Evolutionary conservation across 2,113 vertebrate genomes (phyloP).

Genomic region (Nicator chloris): DNA sequence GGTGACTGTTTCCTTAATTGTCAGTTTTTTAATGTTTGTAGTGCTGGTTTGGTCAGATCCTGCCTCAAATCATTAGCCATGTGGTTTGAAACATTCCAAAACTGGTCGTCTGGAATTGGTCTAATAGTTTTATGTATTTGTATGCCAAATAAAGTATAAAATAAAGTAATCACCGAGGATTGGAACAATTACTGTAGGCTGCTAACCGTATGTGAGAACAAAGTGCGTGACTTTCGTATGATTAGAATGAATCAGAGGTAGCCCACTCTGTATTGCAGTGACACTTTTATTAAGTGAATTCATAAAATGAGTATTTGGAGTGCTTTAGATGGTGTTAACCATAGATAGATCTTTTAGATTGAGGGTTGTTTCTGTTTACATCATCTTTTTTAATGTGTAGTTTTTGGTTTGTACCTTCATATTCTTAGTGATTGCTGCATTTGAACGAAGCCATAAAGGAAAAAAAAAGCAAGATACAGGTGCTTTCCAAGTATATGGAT

Average conservation of each 20-base stretch:
- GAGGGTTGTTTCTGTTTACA: not conserved
- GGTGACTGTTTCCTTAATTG: not conserved
- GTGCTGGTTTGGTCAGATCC: not conserved
- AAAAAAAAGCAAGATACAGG: not conserved
- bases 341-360: not conserved
- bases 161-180: not conserved
- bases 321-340: not conserved
- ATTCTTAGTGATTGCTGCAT: not conserved
- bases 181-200: slow-evolving; percentile 24
- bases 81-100: not conserved
- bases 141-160: slow-evolving; percentile 18
- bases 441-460: not conserved
- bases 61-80: not conserved
- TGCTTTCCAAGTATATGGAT: not conserved
- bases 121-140: not conserved
- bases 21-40: not conserved
- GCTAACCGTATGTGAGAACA: slow-evolving; percentile 37
- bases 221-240: slow-evolving; percentile 34
- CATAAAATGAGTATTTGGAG: not conserved
- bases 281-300: not conserved
- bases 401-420: not conserved
- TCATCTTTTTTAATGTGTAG: not conserved
- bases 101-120: not conserved
- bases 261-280: slow-evolving; percentile 5
- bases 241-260: slow-evolving; percentile 43